phyloP scores from a whole-genome alignment of 2,888 invertebrate genomes.

The Chymomyza procnemis region DNA sequence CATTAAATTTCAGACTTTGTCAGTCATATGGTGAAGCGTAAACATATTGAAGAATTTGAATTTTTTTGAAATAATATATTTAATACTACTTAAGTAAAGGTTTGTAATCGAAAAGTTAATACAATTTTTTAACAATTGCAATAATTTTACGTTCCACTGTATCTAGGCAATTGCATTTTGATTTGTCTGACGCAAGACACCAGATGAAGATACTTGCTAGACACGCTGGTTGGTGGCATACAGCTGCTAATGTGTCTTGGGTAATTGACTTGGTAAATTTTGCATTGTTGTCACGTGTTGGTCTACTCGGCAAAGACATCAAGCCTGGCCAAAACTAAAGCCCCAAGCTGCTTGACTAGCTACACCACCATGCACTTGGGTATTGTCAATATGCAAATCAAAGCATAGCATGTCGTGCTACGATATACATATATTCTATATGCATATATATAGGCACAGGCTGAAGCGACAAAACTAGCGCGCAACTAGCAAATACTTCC shows the following conservation, averaged over 20 bases:
- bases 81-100: too few relatives aligned
- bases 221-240: conserved; percentile 30
- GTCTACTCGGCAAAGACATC: conserved; percentile 35
- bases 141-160: conserved; percentile 12
- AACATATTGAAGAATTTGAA: too few relatives aligned
- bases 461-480: conserved; percentile 68
- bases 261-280: conserved; percentile 67
- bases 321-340: conserved; percentile 16
- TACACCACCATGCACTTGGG: conserved; percentile 2
- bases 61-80: too few relatives aligned
- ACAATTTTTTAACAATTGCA: neutral
- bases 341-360: neutral
- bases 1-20: too few relatives aligned
- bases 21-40: too few relatives aligned
- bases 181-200: conserved; percentile 38
- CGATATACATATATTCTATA: neutral
- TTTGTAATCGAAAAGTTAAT: neutral
- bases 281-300: conserved; percentile 68
- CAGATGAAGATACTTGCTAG: conserved; percentile 8
- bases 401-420: conserved; percentile 34
- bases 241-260: conserved; percentile 69
- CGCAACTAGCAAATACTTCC: conserved; percentile 74
- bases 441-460: neutral
- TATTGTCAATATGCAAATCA: conserved; percentile 58
- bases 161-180: conserved; percentile 51